Evolutionary conservation across 2,113 vertebrate genomes (phyloP), one percentile per base, ranked within the genome.

Genomic region (Callocephalon fimbriatum): DNA sequence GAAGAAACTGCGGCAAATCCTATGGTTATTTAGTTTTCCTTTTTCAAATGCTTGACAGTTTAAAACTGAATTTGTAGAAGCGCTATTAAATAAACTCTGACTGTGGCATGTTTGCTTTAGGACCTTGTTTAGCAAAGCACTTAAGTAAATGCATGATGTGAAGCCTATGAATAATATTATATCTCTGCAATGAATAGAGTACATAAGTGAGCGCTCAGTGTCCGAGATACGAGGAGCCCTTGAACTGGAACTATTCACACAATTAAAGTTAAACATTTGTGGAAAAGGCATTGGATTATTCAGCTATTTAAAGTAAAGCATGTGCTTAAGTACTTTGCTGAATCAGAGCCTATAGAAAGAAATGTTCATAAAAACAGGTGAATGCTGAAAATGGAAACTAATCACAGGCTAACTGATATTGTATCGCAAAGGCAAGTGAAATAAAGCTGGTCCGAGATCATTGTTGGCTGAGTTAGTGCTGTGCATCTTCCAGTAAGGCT

Each of bases 271-370:
- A 93, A 95, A 91, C 77, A 91, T 94, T 94, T 95, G 71, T 66
- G 79, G 75, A 85, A 92, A 94, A 93, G 89, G 87, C 77, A 61
- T 32, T 76, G 90, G 53, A 72, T 95, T 97, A 91, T 96, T 96
- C 87, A 85, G 73, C 93, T 95, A 86, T 95, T 97, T 95, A 68
- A 92, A 95, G 91, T 63, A 84, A 96, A 89, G 80, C 66, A 13
- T 78, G 25, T 73, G 58, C 65, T 79, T 53, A 76, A 94, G 77
- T 58, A 84, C 91, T 95, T 78, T 61, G 80, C 91, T 94, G 91
- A 97, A 91, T 95, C 80, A 79, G 53, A 95, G 48, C 83, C 93
- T 91, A 78, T 93, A 85, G 97, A 97, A 95, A 92, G 94, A 89
- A 86, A 70, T 12, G n/a, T 59, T 88, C 56, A 78, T 48, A 51